These are phyloP conservation scores for Arrhamphus sclerolepis DNA, from an alignment of 2,797 vertebrate species.

Conservation along the genomic window DNA sequence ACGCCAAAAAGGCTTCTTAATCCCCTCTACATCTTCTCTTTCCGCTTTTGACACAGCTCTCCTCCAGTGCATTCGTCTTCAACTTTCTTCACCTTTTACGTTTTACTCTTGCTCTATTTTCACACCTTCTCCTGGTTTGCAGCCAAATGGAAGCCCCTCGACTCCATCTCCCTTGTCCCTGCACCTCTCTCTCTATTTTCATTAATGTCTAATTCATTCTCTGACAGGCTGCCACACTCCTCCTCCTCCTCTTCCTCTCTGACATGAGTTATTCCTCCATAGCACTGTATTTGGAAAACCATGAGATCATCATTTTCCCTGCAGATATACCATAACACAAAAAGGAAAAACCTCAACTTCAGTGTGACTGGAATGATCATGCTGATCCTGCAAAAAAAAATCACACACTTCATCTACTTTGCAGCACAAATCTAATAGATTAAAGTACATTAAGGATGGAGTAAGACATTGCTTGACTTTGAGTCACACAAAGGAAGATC, in stretches of 20 bases:
- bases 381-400: constrained; percentile 47
- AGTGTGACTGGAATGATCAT: constrained; percentile 37
- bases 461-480: constrained; percentile 16
- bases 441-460: background rate
- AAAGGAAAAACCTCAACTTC: constrained; percentile 51
- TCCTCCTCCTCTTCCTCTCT: constrained; percentile 46
- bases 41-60: constrained; percentile 18
- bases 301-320: constrained; percentile 71
- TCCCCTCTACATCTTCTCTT: constrained; percentile 15
- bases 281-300: constrained; percentile 62
- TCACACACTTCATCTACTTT: constrained; percentile 17
- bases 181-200: constrained; percentile 20
- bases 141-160: constrained; percentile 48
- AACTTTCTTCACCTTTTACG: constrained; percentile 42
- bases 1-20: constrained; percentile 34
- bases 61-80: constrained; percentile 22
- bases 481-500: constrained; percentile 43
- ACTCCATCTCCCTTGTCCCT: constrained; percentile 11
- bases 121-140: constrained; percentile 40
- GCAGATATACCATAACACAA: constrained; percentile 55
- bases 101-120: constrained; percentile 56
- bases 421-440: constrained; percentile 22
- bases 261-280: constrained; percentile 58
- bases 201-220: too few relatives aligned
- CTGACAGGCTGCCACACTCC: constrained; percentile 60